Conservation (phyloP, 2,888 invertebrate genomes). For the Lasioglossum figueresi region DNA sequence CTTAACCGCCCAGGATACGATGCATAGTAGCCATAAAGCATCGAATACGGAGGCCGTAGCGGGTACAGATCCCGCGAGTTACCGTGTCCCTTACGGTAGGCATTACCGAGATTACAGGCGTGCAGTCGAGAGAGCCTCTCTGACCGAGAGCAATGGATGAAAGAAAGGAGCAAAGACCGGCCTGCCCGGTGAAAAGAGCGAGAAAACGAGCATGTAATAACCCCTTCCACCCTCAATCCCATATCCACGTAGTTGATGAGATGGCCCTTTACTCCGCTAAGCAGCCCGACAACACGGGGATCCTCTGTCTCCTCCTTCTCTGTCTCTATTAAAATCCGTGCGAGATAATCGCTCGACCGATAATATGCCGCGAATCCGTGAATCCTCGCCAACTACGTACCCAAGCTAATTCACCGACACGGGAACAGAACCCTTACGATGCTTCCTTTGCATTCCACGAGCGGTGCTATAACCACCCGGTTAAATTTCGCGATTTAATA, state of each 20-base stretch:
- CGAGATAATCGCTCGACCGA: constrained; percentile 73
- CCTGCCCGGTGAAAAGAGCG: constrained; percentile 43
- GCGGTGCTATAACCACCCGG: neutral
- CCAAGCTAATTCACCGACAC: constrained; percentile 62
- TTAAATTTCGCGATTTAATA: neutral
- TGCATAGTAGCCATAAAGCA: constrained; percentile 79
- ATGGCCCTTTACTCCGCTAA: constrained; percentile 64
- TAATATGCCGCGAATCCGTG: constrained; percentile 75
- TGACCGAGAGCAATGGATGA: constrained; percentile 34
- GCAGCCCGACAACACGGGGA: constrained; percentile 51
- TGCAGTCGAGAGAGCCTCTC: constrained; percentile 52
- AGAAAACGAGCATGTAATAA: constrained; percentile 71
- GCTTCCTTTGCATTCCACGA: neutral
- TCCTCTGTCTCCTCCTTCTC: constrained; percentile 23
- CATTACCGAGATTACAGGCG: constrained; percentile 79
- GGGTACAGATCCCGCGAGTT: constrained; percentile 61
- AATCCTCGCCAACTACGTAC: constrained; percentile 66
- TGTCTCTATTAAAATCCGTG: constrained; percentile 75
- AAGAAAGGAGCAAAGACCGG: constrained; percentile 20
- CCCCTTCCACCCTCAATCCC: constrained; percentile 69
- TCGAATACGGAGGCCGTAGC: constrained; percentile 61
- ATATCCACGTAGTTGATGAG: constrained; percentile 59
- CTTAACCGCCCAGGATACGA: constrained; percentile 78
- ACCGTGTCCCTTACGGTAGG: constrained; percentile 75
- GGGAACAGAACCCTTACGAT: neutral